phyloP scores from a whole-genome alignment of 2,888 invertebrate species.

The Acheta domesticus region DNA sequence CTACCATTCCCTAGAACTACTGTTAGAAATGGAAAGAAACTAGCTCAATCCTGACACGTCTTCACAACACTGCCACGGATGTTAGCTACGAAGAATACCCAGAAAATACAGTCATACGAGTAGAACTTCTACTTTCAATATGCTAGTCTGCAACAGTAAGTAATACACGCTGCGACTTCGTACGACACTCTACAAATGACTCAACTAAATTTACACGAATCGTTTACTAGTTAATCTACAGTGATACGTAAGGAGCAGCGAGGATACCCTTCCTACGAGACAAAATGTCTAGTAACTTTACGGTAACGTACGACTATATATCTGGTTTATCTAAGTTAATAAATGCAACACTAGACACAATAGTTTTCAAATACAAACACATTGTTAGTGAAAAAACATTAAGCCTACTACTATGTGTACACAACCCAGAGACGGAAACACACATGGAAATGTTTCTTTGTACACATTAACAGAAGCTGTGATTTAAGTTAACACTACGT shows the following conservation, averaged over 20 bases:
- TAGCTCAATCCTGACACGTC: background rate
- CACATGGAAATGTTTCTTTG: background rate
- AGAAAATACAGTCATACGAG: background rate
- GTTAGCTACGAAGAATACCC: background rate
- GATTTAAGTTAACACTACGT: background rate
- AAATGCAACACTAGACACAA: background rate
- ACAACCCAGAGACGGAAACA: constrained; percentile 1
- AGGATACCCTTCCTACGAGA: background rate
- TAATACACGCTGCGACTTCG: background rate
- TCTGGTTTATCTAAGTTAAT: background rate
- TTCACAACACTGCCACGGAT: background rate
- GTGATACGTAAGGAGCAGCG: constrained; percentile 18
- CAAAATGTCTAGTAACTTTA: background rate
- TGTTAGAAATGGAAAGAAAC: background rate
- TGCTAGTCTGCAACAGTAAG: background rate
- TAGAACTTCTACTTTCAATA: background rate
- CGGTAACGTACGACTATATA: background rate
- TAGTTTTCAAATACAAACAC: background rate
- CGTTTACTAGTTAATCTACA: background rate
- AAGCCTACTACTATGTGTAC: background rate
- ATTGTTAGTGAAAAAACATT: background rate
- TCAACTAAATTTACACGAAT: background rate
- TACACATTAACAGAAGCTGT: background rate
- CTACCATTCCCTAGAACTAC: background rate
- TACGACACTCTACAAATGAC: background rate